phyloP scores from a whole-genome alignment of 2,113 vertebrate species.

The Callorhinus ursinus region DNA sequence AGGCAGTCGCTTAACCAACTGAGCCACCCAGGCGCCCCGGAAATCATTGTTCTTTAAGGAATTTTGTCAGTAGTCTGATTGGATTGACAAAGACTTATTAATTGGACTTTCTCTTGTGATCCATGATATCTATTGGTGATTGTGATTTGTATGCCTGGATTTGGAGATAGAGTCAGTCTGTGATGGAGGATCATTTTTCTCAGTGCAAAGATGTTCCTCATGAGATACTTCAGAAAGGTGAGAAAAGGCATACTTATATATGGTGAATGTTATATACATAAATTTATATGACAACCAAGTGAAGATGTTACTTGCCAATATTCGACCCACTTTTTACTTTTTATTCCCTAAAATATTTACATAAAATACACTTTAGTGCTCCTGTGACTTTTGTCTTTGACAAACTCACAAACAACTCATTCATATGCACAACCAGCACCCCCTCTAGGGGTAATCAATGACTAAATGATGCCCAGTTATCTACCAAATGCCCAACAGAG shows the following conservation, averaged over 20 bases:
- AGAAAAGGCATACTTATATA: background rate
- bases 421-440: background rate
- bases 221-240: background rate
- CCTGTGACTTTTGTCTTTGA: background rate
- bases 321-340: background rate
- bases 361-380: background rate
- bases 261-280: background rate
- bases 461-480: background rate
- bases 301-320: background rate
- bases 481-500: background rate
- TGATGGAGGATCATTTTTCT: background rate
- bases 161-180: background rate
- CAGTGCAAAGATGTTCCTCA: background rate
- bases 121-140: background rate
- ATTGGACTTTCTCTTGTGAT: background rate
- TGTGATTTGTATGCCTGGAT: background rate
- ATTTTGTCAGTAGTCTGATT: background rate
- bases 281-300: background rate
- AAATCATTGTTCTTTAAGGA: background rate
- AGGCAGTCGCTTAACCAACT: no score
- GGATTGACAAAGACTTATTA: background rate
- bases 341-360: slow-evolving; percentile 13
- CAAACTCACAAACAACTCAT: background rate
- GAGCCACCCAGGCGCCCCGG: no score
- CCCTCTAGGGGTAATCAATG: background rate